phyloP scores from a whole-genome alignment of 2,888 invertebrate species.

The Heliothis peltigera region DNA sequence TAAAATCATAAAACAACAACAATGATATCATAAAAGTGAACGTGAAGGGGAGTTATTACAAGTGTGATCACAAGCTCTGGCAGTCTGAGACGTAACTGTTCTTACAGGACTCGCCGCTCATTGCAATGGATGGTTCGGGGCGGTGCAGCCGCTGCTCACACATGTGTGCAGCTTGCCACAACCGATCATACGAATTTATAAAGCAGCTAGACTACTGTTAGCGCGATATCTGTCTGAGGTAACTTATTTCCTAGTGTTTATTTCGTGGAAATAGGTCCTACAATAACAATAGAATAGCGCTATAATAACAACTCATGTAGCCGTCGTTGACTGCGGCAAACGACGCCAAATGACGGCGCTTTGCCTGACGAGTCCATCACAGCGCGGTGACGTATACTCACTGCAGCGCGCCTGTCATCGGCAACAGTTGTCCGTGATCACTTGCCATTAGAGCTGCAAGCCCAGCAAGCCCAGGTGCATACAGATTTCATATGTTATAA shows the following conservation, averaged over 20 bases:
- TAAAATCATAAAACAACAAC: too few relatives aligned
- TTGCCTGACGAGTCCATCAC: conserved; percentile 52
- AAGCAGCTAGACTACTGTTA: conserved; percentile 3
- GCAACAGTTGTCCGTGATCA: conserved; percentile 46
- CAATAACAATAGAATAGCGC: neutral
- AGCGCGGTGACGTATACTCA: conserved; percentile 26
- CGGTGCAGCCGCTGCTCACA: conserved; percentile 32
- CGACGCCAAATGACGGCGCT: conserved; percentile 43
- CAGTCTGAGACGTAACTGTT: conserved; percentile 14
- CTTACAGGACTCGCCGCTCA: conserved; percentile 25
- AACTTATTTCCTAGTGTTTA: conserved; percentile 5
- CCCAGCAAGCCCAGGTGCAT: too few relatives aligned
- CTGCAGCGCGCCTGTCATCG: conserved; percentile 32
- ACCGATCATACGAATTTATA: conserved; percentile 20
- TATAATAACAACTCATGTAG: neutral
- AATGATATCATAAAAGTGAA: too few relatives aligned
- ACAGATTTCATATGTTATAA: conserved; percentile 29
- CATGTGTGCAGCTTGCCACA: conserved; percentile 22
- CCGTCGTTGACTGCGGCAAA: conserved; percentile 7
- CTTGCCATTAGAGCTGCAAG: conserved; percentile 29
- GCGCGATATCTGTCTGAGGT: neutral
- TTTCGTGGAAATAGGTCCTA: too few relatives aligned
- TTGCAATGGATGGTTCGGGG: conserved; percentile 30
- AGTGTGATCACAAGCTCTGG: too few relatives aligned
- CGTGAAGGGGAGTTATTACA: too few relatives aligned